Percentiles rank a stretch among this genome's conserved stretches.
Evolutionary conservation across 2,113 vertebrate genomes (phyloP).

Genomic region (Brienomyrus brachyistius): DNA sequence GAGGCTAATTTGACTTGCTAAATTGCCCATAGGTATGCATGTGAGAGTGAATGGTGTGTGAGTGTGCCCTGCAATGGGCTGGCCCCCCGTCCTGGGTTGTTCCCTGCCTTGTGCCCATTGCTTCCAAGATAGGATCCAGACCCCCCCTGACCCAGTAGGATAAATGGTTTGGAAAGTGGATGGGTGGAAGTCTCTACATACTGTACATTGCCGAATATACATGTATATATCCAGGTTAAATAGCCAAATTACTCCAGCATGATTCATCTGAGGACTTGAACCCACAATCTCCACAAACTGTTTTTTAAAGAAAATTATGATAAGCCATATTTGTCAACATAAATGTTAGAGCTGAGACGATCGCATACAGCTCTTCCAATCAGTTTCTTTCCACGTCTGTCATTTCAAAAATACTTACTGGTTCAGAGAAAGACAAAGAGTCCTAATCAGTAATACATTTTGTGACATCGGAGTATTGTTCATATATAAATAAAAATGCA

Average conservation of each 20-base stretch:
- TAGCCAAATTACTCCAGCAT: background rate
- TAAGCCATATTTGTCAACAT: background rate
- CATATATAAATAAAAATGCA: background rate
- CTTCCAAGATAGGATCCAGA: too few relatives aligned
- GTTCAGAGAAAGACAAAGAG: background rate
- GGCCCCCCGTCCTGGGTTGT: too few relatives aligned
- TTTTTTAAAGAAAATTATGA: background rate
- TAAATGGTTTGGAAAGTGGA: too few relatives aligned
- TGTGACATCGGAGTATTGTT: background rate
- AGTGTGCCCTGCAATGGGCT: too few relatives aligned
- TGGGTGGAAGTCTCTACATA: background rate
- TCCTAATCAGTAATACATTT: background rate
- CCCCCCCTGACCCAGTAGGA: too few relatives aligned
- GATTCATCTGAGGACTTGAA: background rate
- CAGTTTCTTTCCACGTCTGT: constrained; percentile 34
- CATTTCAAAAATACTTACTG: background rate
- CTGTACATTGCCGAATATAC: background rate
- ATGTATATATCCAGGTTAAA: background rate
- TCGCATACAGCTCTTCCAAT: too few relatives aligned
- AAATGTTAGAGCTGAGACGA: background rate
- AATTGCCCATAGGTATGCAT: too few relatives aligned
- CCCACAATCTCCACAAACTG: background rate
- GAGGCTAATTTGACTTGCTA: too few relatives aligned
- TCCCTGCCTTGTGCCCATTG: too few relatives aligned
- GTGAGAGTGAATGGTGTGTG: too few relatives aligned